A percentile compares a stretch with the other conserved stretches of the same genome.
Conservation (phyloP, 2,888 invertebrate species). For the Osedax fenrisi region DNA sequence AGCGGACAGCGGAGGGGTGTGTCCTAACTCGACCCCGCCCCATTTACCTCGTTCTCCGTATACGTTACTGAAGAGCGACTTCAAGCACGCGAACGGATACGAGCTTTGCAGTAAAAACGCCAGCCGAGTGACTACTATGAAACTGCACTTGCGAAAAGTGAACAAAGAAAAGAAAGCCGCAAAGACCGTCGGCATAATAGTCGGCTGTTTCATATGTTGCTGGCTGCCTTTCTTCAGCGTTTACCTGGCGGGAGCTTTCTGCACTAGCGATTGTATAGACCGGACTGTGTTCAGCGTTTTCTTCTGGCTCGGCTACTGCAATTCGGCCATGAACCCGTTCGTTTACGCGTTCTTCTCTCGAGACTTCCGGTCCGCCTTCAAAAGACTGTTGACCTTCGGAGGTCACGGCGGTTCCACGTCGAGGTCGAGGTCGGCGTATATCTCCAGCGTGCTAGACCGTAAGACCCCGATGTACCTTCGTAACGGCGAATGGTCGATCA, state of each 20-base stretch:
- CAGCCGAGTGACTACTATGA: slow-evolving; percentile 61
- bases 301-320: slow-evolving; percentile 94
- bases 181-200: slow-evolving; percentile 87
- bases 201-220: slow-evolving; percentile 87
- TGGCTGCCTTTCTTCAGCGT: slow-evolving; percentile 95
- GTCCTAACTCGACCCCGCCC: neutral
- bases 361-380: slow-evolving; percentile 15
- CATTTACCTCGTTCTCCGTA: too few relatives aligned
- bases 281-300: slow-evolving; percentile 70
- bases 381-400: neutral
- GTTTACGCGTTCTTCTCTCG: slow-evolving; percentile 80
- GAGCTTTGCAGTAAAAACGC: neutral
- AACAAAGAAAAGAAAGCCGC: slow-evolving; percentile 87
- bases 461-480: too few relatives aligned
- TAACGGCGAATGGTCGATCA: too few relatives aligned
- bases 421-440: too few relatives aligned
- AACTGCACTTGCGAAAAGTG: slow-evolving; percentile 70
- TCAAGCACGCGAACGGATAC: neutral
- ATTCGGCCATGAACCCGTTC: slow-evolving; percentile 85
- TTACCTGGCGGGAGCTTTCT: slow-evolving; percentile 75
- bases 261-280: slow-evolving; percentile 63
- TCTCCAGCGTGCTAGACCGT: too few relatives aligned
- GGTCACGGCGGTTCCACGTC: neutral
- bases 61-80: too few relatives aligned
- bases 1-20: neutral